Conservation (phyloP, 92 coral and sea anemone genomes). For the Heliopora coerulea region DNA sequence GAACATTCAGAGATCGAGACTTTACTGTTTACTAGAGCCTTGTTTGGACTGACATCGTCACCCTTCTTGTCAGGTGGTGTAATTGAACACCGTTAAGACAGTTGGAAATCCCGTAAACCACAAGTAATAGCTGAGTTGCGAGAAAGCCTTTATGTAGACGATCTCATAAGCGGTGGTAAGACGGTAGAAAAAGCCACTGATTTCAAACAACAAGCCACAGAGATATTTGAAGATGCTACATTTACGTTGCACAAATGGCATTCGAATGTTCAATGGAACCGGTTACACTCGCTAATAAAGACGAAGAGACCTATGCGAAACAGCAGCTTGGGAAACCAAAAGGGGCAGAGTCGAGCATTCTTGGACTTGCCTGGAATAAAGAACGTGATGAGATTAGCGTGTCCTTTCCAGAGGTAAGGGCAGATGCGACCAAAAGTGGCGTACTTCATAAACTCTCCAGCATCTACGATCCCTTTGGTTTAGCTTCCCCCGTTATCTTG, state of each 20-base stretch:
- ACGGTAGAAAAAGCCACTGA: slow-evolving; percentile 26
- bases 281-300: background rate
- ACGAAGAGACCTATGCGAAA: slow-evolving; percentile 22
- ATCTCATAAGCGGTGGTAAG: slow-evolving; percentile 34
- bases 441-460: slow-evolving; percentile 25
- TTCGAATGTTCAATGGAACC: background rate
- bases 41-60: slow-evolving; percentile 56
- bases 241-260: slow-evolving; percentile 50
- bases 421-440: slow-evolving; percentile 39
- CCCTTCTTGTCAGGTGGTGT: slow-evolving; percentile 53
- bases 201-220: slow-evolving; percentile 6
- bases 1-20: background rate
- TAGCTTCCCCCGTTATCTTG: slow-evolving; percentile 9
- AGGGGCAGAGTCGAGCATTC: slow-evolving; percentile 21
- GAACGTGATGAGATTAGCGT: slow-evolving; percentile 43
- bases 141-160: slow-evolving; percentile 37
- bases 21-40: slow-evolving; percentile 50
- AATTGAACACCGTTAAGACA: slow-evolving; percentile 42
- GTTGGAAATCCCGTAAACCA: slow-evolving; percentile 45
- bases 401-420: slow-evolving; percentile 23
- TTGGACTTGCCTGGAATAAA: slow-evolving; percentile 46
- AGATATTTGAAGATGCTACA: slow-evolving; percentile 42
- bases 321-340: slow-evolving; percentile 45
- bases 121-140: slow-evolving; percentile 29
- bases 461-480: slow-evolving; percentile 40